phyloP scores from a whole-genome alignment of 2,888 invertebrate species.

The Pheosia gnoma region DNA sequence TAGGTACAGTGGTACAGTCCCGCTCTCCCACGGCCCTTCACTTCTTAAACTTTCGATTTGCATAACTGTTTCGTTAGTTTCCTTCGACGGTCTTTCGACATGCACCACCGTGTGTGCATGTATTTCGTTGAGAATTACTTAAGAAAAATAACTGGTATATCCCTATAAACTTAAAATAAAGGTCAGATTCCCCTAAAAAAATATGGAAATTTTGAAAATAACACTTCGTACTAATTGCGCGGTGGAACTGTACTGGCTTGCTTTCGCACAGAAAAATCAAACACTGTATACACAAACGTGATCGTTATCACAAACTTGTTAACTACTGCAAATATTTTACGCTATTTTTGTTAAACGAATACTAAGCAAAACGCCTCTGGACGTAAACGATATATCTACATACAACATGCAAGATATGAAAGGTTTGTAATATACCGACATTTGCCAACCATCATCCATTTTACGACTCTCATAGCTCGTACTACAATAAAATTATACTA shows the following conservation, averaged over 20 bases:
- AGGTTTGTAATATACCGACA: neutral
- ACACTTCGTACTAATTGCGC: too few relatives aligned
- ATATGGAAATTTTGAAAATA: too few relatives aligned
- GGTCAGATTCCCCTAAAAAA: too few relatives aligned
- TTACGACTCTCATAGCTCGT: neutral
- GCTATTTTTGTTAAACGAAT: too few relatives aligned
- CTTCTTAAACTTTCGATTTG: conserved; percentile 23
- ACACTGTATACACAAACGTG: too few relatives aligned
- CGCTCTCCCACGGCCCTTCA: conserved; percentile 27
- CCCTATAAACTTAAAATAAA: too few relatives aligned
- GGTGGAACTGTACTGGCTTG: too few relatives aligned
- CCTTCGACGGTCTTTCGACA: conserved; percentile 30
- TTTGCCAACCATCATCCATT: neutral
- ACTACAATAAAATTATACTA: conserved; percentile 1
- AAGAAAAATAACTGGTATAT: neutral
- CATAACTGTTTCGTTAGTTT: conserved; percentile 26
- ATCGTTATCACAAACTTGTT: too few relatives aligned
- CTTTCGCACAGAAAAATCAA: too few relatives aligned
- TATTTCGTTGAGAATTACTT: neutral
- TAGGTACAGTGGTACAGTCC: neutral
- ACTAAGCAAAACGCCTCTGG: too few relatives aligned
- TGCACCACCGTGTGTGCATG: conserved; percentile 3
- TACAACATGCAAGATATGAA: neutral
- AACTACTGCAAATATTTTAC: too few relatives aligned
- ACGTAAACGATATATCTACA: neutral